Percentiles rank a stretch among this genome's conserved stretches.
Conservation (phyloP, 1,140 invertebrate genomes). For the Drosophila paulistorum region DNA sequence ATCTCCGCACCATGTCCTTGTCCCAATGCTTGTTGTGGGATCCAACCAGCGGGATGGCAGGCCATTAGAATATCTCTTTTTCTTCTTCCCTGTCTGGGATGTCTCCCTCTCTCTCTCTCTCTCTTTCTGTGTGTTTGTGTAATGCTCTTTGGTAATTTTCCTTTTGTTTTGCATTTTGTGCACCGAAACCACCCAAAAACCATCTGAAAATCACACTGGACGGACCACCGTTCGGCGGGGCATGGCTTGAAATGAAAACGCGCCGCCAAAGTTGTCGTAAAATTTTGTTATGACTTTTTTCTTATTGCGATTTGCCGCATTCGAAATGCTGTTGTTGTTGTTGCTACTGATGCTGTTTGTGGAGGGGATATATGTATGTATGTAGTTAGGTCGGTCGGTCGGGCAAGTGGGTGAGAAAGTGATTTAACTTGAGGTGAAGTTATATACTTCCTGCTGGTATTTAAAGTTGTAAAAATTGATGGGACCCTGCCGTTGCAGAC, state of each 20-base stretch:
- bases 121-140: slow-evolving; percentile 15
- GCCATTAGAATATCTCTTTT: slow-evolving; percentile 67
- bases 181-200: slow-evolving; percentile 31
- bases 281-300: slow-evolving; percentile 81
- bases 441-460: slow-evolving; percentile 72
- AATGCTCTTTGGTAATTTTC: slow-evolving; percentile 59
- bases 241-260: slow-evolving; percentile 63
- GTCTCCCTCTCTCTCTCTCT: neutral
- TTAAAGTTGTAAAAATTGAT: slow-evolving; percentile 80
- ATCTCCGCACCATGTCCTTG: too few species aligned
- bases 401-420: slow-evolving; percentile 11
- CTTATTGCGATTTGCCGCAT: slow-evolving; percentile 68
- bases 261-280: slow-evolving; percentile 79
- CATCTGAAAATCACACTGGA: slow-evolving; percentile 2
- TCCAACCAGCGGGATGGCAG: slow-evolving; percentile 64
- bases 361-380: slow-evolving; percentile 20
- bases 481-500: slow-evolving; percentile 21
- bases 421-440: slow-evolving; percentile 43
- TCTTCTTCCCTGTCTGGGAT: slow-evolving; percentile 18
- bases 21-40: slow-evolving; percentile 9
- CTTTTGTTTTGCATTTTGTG: slow-evolving; percentile 76
- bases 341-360: neutral
- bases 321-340: slow-evolving; percentile 57
- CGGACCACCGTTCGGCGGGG: neutral
- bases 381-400: too few species aligned